Percentiles rank a stretch among this genome's conserved stretches.
Evolutionary conservation across 2,888 invertebrate species (phyloP).

Genomic region (Plebejus melissa): DNA sequence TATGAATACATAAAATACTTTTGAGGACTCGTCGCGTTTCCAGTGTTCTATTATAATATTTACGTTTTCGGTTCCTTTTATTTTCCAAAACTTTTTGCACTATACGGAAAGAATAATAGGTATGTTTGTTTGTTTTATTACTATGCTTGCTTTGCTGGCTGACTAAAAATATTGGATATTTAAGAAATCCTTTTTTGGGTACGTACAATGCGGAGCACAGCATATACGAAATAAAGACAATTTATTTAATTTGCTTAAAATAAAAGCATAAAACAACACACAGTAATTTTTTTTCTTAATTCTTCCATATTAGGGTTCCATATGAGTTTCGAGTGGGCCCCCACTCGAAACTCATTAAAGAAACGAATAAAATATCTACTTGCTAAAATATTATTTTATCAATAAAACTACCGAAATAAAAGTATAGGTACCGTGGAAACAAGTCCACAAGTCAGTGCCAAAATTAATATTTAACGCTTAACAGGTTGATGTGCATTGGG

Average conservation of each 20-base stretch:
- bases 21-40: constrained; percentile 42
- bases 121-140: background rate
- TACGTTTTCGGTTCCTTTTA: constrained; percentile 17
- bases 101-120: background rate
- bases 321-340: no score
- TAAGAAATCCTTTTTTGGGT: background rate
- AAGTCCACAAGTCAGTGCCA: constrained; percentile 45
- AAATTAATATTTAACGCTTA: constrained; percentile 73
- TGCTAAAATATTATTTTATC: background rate
- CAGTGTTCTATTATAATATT: constrained; percentile 29
- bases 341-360: no score
- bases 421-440: constrained; percentile 50
- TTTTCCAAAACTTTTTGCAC: background rate
- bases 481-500: constrained; percentile 71
- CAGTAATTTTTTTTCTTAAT: no score
- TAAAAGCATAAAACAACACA: no score
- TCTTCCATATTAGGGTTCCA: no score
- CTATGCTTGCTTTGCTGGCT: background rate
- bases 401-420: constrained; percentile 20
- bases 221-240: no score
- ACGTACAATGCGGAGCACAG: no score
- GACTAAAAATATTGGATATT: background rate
- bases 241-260: no score
- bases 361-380: no score
- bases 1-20: constrained; percentile 57